Conservation (phyloP, 2,888 invertebrate genomes). For the Malacosoma neustria region DNA sequence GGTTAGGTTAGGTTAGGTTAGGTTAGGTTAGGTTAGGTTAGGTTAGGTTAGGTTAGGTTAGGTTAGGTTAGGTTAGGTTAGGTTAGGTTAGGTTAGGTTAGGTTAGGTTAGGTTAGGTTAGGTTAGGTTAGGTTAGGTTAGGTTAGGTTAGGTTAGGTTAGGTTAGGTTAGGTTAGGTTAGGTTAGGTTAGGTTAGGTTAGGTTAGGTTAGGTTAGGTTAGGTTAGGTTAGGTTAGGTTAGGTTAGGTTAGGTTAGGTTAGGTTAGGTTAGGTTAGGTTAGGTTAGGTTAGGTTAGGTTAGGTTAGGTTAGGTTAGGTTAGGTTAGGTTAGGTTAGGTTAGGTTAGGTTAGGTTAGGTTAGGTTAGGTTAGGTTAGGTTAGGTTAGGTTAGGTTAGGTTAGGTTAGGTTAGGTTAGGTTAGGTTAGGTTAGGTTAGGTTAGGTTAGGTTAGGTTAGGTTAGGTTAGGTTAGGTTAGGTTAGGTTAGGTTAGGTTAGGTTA, state of each 20-base stretch:
- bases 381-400: constrained; percentile 14
- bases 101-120: constrained; percentile 12
- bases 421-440: constrained; percentile 12
- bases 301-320: constrained; percentile 9
- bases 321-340: constrained; percentile 7
- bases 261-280: neutral
- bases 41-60: too few species aligned
- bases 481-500: constrained; percentile 14
- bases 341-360: constrained; percentile 6
- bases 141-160: too few species aligned
- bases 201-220: constrained; percentile 6
- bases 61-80: too few species aligned
- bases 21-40: too few species aligned
- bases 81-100: too few species aligned
- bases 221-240: too few species aligned
- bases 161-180: too few species aligned
- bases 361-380: constrained; percentile 10
- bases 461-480: constrained; percentile 16
- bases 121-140: neutral
- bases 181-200: constrained; percentile 7
- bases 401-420: constrained; percentile 14
- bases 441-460: constrained; percentile 13
- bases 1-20: too few species aligned
- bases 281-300: constrained; percentile 9
- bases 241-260: too few species aligned